Evolutionary conservation across 2,888 invertebrate genomes (phyloP), one percentile per base, ranked within the genome.

Genomic region (Amiota communis): DNA sequence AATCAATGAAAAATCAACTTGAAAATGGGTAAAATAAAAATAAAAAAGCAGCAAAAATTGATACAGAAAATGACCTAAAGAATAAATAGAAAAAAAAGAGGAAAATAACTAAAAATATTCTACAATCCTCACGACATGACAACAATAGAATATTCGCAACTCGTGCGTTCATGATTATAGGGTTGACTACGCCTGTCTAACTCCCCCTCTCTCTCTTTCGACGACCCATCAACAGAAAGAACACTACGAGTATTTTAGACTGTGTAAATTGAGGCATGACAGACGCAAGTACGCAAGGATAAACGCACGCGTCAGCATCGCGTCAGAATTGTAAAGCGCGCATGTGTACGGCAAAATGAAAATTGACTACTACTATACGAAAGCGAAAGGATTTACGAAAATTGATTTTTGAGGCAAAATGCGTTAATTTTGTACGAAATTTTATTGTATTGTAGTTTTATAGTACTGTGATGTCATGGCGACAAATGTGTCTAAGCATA

Each of bases 81-180:
- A 64, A 72, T 73, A 75, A 77, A 75, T 48, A 8, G 6, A 59
- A 59, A 20, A 77, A 12, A 63, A 51, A 56, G 13, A n/a, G 15
- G 56, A 74, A 23, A 59, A 74, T 72, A 56, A 48, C 9, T 15
- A 36, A 36, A 36, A 36, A 36, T 36, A 36, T 36, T 36, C 36
- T 36, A 36, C 36, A 36, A 36, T 36, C 36, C 36, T 36, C 36
- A 36, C 36, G 36, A 36, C 2, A 36, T 6, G 74, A 70, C 72
- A 75, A 73, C 74, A 74, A 71, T 53, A 67, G 59, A 74, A 74
- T 69, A 78, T 81, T 80, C 82, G 78, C 83, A 85, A 81, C 81
- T 87, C 83, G 85, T 84, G 86, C 84, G 81, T 81, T 76, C 71
- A 72, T 87, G 85, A 87, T 87, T 86, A 77, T 82, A 82, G 87